phyloP scores from a whole-genome alignment of 2,113 vertebrate species.

The Pycnonotus jocosus region DNA sequence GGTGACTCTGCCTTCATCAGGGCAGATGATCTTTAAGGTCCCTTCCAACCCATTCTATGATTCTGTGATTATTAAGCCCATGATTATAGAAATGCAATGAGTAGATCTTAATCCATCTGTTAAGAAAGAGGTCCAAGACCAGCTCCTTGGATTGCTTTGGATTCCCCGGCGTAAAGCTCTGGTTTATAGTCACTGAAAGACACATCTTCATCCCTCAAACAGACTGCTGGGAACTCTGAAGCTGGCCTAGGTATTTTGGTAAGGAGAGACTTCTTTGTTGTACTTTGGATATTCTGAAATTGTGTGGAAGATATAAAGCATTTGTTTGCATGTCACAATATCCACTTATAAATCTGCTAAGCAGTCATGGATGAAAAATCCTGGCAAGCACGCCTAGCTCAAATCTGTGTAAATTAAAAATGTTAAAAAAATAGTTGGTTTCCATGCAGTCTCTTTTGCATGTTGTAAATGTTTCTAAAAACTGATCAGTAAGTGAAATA shows the following conservation, averaged over 20 bases:
- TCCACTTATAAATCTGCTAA: background rate
- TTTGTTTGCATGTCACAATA: background rate
- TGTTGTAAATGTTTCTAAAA: background rate
- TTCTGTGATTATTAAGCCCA: background rate
- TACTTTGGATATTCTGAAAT: background rate
- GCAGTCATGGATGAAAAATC: background rate
- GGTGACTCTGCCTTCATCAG: background rate
- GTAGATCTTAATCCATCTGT: background rate
- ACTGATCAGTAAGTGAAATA: background rate
- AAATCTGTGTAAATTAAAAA: background rate
- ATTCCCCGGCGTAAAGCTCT: background rate
- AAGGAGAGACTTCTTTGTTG: background rate
- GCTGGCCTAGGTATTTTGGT: background rate
- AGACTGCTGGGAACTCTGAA: background rate
- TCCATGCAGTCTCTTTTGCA: background rate
- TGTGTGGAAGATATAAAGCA: background rate
- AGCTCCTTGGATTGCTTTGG: background rate
- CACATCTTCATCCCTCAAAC: background rate
- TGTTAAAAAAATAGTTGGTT: background rate
- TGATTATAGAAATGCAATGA: background rate
- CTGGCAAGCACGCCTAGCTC: background rate
- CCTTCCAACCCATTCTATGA: background rate
- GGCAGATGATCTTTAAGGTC: background rate
- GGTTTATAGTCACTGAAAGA: background rate
- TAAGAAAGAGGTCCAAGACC: background rate